Conservation (phyloP, 2,797 vertebrate genomes). For the Tympanoctomys barrerae region DNA sequence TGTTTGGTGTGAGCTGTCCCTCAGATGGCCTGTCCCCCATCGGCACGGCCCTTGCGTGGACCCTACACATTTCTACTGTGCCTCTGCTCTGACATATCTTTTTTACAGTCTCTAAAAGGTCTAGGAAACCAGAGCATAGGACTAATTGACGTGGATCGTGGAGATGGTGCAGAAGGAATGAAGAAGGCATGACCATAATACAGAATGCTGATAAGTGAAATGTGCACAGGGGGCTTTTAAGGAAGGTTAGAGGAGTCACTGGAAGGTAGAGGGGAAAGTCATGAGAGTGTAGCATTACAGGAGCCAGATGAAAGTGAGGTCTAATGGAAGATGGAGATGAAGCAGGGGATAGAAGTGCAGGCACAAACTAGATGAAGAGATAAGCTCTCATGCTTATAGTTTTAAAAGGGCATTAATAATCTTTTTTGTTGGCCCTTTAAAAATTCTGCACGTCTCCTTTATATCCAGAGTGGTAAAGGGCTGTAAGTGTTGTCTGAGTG, state of each 20-base stretch:
- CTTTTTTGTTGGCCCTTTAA: background rate
- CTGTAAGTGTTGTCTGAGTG: background rate
- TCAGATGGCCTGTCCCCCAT: too few species aligned
- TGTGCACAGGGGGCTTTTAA: background rate
- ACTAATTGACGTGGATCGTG: background rate
- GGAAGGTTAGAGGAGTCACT: background rate
- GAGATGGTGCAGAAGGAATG: background rate
- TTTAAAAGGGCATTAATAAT: background rate
- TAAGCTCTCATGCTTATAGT: background rate
- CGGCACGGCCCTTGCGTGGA: background rate
- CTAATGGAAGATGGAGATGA: background rate
- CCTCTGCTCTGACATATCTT: background rate
- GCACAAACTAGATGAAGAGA: background rate
- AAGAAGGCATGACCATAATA: background rate
- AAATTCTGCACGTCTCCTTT: background rate
- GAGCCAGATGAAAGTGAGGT: background rate
- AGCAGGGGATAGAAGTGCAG: background rate
- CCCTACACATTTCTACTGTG: background rate
- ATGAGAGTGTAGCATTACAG: background rate
- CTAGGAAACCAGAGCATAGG: background rate
- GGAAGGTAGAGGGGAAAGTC: background rate
- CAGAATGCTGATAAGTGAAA: background rate
- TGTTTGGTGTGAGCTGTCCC: background rate
- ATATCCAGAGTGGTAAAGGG: background rate
- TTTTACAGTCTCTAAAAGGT: background rate